Evolutionary conservation across 2,888 invertebrate genomes (phyloP).

Genomic region (Scrobipalpa costella): DNA sequence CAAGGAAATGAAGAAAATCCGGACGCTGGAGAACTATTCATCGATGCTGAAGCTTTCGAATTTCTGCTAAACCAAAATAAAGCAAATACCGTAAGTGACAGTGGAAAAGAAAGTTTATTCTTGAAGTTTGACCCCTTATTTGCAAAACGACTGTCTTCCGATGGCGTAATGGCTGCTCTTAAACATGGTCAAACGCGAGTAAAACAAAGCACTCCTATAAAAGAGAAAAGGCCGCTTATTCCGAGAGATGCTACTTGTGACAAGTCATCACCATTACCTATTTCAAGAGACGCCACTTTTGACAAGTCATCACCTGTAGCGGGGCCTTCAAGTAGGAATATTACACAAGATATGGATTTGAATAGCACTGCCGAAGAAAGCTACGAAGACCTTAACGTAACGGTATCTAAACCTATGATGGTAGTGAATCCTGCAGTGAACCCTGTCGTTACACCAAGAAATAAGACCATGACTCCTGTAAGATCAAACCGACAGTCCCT

Average conservation of each 20-base stretch:
- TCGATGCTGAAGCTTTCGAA: constrained; percentile 73
- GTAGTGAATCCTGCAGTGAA: constrained; percentile 71
- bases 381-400: constrained; percentile 55
- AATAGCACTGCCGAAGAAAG: constrained; percentile 46
- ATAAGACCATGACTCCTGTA: constrained; percentile 57
- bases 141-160: constrained; percentile 64
- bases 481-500: constrained; percentile 67
- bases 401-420: constrained; percentile 71
- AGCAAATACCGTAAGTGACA: constrained; percentile 60
- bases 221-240: constrained; percentile 43
- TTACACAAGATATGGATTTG: constrained; percentile 41
- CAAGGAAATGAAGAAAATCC: constrained; percentile 48
- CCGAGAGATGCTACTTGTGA: constrained; percentile 19
- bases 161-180: constrained; percentile 59
- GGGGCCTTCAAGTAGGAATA: constrained; percentile 51
- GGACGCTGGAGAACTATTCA: constrained; percentile 66
- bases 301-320: constrained; percentile 39
- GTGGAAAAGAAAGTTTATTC: constrained; percentile 75
- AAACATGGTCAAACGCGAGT: constrained; percentile 51
- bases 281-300: constrained; percentile 37
- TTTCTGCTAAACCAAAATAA: constrained; percentile 71
- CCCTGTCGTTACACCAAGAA: constrained; percentile 57
- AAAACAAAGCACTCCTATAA: constrained; percentile 55
- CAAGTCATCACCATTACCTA: constrained; percentile 35
- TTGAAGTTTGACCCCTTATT: constrained; percentile 74